Base-by-base conservation (phyloP, 1,140 invertebrate genomes). In the Scaptodrosophila lebanonensis region DNA sequence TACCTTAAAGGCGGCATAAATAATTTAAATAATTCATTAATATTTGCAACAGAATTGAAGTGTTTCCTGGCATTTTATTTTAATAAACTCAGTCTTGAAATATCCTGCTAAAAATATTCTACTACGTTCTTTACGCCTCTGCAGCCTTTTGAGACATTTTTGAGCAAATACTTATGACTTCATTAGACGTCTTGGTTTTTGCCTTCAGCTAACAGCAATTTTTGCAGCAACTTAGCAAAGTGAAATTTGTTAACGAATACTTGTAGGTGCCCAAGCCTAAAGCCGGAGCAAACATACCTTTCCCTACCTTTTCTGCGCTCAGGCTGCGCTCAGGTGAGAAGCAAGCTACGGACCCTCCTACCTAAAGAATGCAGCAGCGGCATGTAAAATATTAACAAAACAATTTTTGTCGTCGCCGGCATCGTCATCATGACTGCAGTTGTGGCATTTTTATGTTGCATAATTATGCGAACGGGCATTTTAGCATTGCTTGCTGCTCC, bases 211-310 rank as follows among this genome's bases (percentile, higher is more conserved):
- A 27, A 15, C 15, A 16, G 42, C 50, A 53, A 54, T 45, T 53
- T 68, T 50, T 7, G n/a, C 18, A 47, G 25, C 3, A 8, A 25
- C 3, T 54, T 22, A 4, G 36, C 58, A 72, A 25, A 25, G 22
- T 25, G 22, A 25, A 25, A 77, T 68, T 79, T 77, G 75, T 79
- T 79, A 62, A 68, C 57, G 73, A 68, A 77, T 77, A 68, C 73
- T 65, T 65, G 40, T 63, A 82, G 73, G 75, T 73, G 73, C 69
- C 69, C 69, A 66, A 68, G 39, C 66, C 71, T 57, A 7, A 33
- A 29, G 22, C 63, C 42, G n/a, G n/a, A n/a, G n/a, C n/a, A n/a
- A n/a, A n/a, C 29, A 17, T 35, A 32, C 40, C 42, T 42, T 40
- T 15, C 16, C 33, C 33, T 13, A 29, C 25, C 52, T 63, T 48